phyloP scores from a whole-genome alignment of 2,113 vertebrate species.

The human region GRCh38 chr13:102375501-102376000 shows the following conservation, averaged over 20 bases:
- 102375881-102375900: background rate
- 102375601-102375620: background rate
- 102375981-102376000: background rate
- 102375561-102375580: slow-evolving; percentile 4
- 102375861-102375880: background rate
- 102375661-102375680: background rate
- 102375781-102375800: background rate
- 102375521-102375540: background rate
- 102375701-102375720: background rate
- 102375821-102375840: slow-evolving; percentile 11
- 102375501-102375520: background rate
- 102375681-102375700: background rate
- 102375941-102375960: background rate
- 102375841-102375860: background rate
- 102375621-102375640: background rate
- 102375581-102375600: background rate
- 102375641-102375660: background rate
- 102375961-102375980: background rate
- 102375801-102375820: slow-evolving; percentile 17
- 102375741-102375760: background rate
- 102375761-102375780: background rate
- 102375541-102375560: slow-evolving; percentile 1
- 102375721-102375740: background rate
- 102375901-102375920: background rate
- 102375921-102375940: background rate